Evolutionary conservation across 1,140 invertebrate species (phyloP).

Genomic region (Eufriesea mexicana): DNA sequence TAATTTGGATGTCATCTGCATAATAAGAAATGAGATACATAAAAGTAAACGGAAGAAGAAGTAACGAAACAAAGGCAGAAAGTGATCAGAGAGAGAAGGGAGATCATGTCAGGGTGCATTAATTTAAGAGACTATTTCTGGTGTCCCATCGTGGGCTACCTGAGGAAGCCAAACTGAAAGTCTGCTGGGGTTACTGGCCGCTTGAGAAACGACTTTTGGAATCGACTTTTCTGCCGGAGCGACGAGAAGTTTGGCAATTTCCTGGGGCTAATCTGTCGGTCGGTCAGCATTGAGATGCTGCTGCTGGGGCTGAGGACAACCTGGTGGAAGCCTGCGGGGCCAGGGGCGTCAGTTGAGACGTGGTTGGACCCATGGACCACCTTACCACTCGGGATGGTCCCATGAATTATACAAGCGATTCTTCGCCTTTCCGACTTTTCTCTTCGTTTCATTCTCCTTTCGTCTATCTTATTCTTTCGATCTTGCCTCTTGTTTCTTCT

Average conservation of each 20-base stretch:
- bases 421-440: constrained; percentile 40
- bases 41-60: background rate
- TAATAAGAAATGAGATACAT: background rate
- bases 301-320: constrained; percentile 58
- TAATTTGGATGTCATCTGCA: too few relatives aligned
- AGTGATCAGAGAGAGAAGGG: background rate
- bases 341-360: constrained; percentile 1
- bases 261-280: constrained; percentile 81
- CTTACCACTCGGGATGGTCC: constrained; percentile 71
- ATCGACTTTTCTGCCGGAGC: constrained; percentile 78
- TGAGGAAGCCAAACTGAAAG: constrained; percentile 48
- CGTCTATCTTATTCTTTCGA: too few relatives aligned
- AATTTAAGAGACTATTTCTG: constrained; percentile 74
- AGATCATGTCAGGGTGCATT: constrained; percentile 65
- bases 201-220: constrained; percentile 79
- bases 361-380: constrained; percentile 69
- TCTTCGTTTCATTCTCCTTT: background rate
- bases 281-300: constrained; percentile 82
- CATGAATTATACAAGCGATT: constrained; percentile 82
- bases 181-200: constrained; percentile 55
- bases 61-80: background rate
- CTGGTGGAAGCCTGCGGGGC: background rate
- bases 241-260: constrained; percentile 83
- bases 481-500: too few relatives aligned
- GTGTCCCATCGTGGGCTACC: constrained; percentile 62